Conservation (phyloP, 2,797 vertebrate species). For the Smutsia temminckii region DNA sequence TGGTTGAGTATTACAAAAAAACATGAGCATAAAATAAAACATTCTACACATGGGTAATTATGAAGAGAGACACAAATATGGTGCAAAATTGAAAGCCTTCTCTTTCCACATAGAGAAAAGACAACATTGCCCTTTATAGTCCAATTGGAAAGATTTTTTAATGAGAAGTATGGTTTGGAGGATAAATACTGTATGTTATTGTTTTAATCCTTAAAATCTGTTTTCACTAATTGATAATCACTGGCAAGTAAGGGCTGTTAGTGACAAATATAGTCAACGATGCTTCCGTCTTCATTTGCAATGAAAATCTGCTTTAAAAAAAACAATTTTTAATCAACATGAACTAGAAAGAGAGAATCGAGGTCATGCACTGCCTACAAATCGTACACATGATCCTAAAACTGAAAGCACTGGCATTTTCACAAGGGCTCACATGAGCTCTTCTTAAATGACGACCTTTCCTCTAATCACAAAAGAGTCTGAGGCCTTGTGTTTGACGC, state of each 20-base stretch:
- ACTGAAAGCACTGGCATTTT: not conserved
- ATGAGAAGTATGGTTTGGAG: conserved; percentile 79
- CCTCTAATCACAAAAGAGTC: not conserved
- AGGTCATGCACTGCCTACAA: conserved; percentile 21
- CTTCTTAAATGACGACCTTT: not conserved
- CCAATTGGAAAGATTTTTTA: conserved; percentile 81
- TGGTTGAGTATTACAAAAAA: conserved; percentile 55
- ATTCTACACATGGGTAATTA: conserved; percentile 70
- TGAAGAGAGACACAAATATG: conserved; percentile 76
- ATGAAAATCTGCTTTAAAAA: conserved; percentile 75
- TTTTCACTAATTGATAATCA: conserved; percentile 84
- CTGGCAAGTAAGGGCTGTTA: conserved; percentile 81
- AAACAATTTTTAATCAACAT: conserved; percentile 75
- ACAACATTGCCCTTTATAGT: conserved; percentile 83
- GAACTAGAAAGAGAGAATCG: conserved; percentile 70
- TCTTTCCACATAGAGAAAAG: conserved; percentile 80
- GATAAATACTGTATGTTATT: conserved; percentile 82
- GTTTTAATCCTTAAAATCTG: conserved; percentile 83
- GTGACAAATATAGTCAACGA: conserved; percentile 75
- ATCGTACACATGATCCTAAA: not conserved
- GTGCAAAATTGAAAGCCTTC: conserved; percentile 72
- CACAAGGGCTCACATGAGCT: not conserved
- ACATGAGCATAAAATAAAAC: conserved; percentile 56
- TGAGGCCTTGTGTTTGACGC: not conserved
- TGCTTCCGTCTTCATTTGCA: conserved; percentile 77